Evolutionary conservation across 2,888 invertebrate species (phyloP), one percentile per base, ranked within the genome.

Genomic region (Morpho achilles): DNA sequence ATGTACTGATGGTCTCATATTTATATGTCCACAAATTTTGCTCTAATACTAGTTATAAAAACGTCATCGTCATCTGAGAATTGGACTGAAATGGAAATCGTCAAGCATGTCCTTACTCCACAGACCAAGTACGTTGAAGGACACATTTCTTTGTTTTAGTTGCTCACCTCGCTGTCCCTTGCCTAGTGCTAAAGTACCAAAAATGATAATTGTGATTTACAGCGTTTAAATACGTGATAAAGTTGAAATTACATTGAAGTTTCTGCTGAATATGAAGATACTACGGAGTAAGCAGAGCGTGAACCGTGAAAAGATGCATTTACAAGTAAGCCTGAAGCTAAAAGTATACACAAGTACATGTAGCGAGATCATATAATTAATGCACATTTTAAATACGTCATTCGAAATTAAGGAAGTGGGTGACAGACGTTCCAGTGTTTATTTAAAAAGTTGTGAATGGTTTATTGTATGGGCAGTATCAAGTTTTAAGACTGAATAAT

Each of bases 81-180:
- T 69, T 72, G 66, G 69, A 87, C 86, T 89, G 84, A 80, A 86
- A 84, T 76, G 80, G 77, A 80, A 83, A 81, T 75, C 76, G 72
- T 73, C 61, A 71, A 74, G 72, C 75, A 75, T 80, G 80, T 85
- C 84, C 84, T 82, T 81, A 80, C 71, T 72, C 52, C 66, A 71
- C 64, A 76, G 76, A 73, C 77, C 70, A 80, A 75, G 75, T 65
- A 63, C 65, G 65, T 66, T 82, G 85, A 89, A 89, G 88, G 89
- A 88, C 87, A 74, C 79, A 79, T 77, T 81, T 78, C 79, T 82
- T 84, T 85, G 75, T 76, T 70, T 76, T 73, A 84, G 74, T 84
- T 82, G 87, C 74, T 86, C 82, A 87, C 86, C 85, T 88, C 79
- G 82, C 70, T 61, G 58, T 60, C 50, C 58, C 65, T 56, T 58